phyloP scores from a whole-genome alignment of 2,113 vertebrate genomes.

The Strix uralensis region DNA sequence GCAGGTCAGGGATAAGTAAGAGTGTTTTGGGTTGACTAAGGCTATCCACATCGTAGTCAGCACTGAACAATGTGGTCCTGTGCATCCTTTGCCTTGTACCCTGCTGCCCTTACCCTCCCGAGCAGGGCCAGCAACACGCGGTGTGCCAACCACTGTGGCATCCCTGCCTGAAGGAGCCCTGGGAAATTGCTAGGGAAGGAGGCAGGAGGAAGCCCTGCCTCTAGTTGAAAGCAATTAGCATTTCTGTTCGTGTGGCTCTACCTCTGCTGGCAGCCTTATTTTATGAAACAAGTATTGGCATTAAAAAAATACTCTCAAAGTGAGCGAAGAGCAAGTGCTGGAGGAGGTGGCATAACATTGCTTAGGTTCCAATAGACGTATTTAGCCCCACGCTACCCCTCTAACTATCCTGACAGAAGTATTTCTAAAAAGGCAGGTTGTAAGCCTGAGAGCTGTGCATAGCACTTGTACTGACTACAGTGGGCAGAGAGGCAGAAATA shows the following conservation, averaged over 20 bases:
- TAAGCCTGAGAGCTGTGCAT: neutral
- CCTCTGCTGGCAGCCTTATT: conserved; percentile 1
- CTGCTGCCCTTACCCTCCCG: neutral
- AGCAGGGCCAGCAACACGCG: too few relatives aligned
- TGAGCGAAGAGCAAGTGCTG: neutral
- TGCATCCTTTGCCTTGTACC: neutral
- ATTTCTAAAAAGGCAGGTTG: neutral
- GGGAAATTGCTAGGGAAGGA: neutral
- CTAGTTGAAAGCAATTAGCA: conserved; percentile 29
- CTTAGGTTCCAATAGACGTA: neutral
- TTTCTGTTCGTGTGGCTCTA: conserved; percentile 26
- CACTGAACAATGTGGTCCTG: neutral
- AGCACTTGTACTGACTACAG: neutral
- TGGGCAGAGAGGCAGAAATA: conserved; percentile 24
- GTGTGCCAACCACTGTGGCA: neutral
- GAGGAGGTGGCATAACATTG: neutral
- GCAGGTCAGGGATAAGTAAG: neutral
- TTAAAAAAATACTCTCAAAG: neutral
- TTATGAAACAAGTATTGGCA: neutral
- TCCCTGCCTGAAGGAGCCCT: neutral
- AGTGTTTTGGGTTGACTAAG: neutral
- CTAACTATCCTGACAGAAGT: neutral
- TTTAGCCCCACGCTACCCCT: neutral
- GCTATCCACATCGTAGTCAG: rapidly evolving
- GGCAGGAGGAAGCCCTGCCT: conserved; percentile 27